Evolutionary conservation across 2,113 vertebrate genomes (phyloP).

Genomic region (Tor tambroides): DNA sequence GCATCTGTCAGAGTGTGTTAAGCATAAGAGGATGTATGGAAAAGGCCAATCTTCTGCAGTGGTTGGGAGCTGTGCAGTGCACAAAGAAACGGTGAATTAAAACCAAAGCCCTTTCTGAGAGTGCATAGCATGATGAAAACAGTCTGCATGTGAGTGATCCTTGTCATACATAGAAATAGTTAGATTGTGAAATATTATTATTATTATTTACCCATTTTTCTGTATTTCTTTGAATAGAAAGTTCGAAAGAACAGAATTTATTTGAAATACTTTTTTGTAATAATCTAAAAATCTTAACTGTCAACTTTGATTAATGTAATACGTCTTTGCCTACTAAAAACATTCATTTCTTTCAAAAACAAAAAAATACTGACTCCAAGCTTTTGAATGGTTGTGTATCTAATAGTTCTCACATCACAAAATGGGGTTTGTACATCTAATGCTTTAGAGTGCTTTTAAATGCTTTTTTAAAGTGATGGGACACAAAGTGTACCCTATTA

Average conservation of each 20-base stretch:
- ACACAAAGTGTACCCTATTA: conserved; percentile 10
- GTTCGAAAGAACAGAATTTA: background rate
- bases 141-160: conserved; percentile 3
- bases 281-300: background rate
- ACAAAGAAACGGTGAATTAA: background rate
- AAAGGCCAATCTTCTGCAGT: conserved; percentile 33
- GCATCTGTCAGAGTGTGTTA: conserved; percentile 54
- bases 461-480: conserved; percentile 5
- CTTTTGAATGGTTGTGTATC: background rate
- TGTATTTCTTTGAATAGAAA: background rate
- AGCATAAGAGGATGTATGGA: conserved; percentile 25
- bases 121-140: background rate
- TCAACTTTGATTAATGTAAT: background rate
- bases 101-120: background rate
- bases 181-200: no score
- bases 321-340: background rate
- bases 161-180: background rate
- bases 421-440: background rate
- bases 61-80: background rate
- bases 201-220: background rate
- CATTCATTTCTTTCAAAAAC: background rate
- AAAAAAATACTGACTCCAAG: background rate
- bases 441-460: background rate
- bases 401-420: background rate
- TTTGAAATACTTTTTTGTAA: background rate